A percentile compares a stretch with the other conserved stretches of the same genome.
phyloP scores from a whole-genome alignment of 2,797 vertebrate genomes.

The Silurus lanzhouensis region DNA sequence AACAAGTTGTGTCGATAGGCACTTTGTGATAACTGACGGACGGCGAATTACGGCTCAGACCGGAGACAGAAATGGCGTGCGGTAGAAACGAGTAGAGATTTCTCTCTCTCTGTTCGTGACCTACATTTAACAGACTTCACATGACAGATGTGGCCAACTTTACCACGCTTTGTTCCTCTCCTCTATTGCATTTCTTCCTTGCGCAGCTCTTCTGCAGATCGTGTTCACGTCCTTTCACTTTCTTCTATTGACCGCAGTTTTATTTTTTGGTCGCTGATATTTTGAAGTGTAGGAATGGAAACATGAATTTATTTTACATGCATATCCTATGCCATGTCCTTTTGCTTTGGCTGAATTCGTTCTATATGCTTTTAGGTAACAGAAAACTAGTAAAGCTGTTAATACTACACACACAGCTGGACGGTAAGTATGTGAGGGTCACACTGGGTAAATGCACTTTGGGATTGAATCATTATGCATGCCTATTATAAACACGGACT shows the following conservation, averaged over 20 bases:
- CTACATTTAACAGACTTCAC: conserved; percentile 5
- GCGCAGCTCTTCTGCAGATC: not conserved
- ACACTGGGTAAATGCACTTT: conserved; percentile 36
- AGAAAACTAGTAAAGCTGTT: not conserved
- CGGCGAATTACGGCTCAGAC: not conserved
- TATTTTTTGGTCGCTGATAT: not conserved
- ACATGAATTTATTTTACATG: no score
- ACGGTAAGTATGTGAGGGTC: conserved; percentile 38
- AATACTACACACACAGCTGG: conserved; percentile 12
- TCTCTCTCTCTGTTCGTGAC: conserved; percentile 12
- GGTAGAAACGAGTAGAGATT: not conserved
- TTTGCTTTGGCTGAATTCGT: no score
- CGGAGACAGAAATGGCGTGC: not conserved
- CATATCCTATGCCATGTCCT: not conserved
- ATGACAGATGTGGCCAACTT: not conserved
- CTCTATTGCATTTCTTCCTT: not conserved
- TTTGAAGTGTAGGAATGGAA: not conserved
- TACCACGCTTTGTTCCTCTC: not conserved
- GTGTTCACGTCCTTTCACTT: not conserved
- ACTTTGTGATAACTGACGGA: conserved; percentile 27
- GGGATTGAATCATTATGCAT: not conserved
- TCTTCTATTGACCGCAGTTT: not conserved
- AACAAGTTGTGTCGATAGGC: conserved; percentile 34
- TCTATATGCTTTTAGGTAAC: not conserved
- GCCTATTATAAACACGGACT: not conserved